These are phyloP conservation scores for Zaprionus tsacasi DNA, from an alignment of 1,140 invertebrate species.

Conservation along the genomic window DNA sequence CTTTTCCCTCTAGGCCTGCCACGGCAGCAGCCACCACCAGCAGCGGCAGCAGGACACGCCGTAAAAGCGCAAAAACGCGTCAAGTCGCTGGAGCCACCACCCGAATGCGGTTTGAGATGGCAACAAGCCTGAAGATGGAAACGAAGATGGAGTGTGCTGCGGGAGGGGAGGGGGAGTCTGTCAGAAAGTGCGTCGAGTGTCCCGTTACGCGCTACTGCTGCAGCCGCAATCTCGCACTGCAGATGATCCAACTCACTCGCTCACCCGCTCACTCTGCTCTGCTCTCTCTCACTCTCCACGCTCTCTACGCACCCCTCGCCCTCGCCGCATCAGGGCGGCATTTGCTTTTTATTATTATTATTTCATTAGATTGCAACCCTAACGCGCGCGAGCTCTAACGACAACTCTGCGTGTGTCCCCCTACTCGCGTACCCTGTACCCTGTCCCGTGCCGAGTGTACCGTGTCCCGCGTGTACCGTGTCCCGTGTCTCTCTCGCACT, in stretches of 20 bases:
- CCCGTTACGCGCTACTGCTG: constrained; percentile 35
- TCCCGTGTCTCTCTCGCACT: constrained; percentile 8
- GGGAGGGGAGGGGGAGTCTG: constrained; percentile 4
- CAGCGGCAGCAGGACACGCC: not conserved
- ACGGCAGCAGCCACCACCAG: not conserved
- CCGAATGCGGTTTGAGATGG: not conserved
- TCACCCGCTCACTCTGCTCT: not conserved
- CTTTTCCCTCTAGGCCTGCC: not conserved
- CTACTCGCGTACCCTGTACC: not conserved
- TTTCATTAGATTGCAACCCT: constrained; percentile 80
- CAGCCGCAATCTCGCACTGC: constrained; percentile 57
- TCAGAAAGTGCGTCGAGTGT: constrained; percentile 29
- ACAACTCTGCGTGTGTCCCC: constrained; percentile 32
- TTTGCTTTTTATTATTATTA: constrained; percentile 73
- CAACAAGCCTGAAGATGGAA: not conserved
- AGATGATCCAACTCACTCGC: constrained; percentile 51
- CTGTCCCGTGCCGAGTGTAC: no score
- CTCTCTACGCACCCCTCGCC: not conserved
- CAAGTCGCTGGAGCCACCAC: not conserved
- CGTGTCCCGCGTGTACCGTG: constrained; percentile 21
- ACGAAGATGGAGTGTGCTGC: not conserved
- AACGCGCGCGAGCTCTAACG: constrained; percentile 11
- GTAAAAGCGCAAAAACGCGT: not conserved
- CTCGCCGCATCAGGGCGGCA: constrained; percentile 13
- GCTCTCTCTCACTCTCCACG: not conserved